Evolutionary conservation across 2,797 vertebrate species (phyloP).

Genomic region (Mallotus villosus): DNA sequence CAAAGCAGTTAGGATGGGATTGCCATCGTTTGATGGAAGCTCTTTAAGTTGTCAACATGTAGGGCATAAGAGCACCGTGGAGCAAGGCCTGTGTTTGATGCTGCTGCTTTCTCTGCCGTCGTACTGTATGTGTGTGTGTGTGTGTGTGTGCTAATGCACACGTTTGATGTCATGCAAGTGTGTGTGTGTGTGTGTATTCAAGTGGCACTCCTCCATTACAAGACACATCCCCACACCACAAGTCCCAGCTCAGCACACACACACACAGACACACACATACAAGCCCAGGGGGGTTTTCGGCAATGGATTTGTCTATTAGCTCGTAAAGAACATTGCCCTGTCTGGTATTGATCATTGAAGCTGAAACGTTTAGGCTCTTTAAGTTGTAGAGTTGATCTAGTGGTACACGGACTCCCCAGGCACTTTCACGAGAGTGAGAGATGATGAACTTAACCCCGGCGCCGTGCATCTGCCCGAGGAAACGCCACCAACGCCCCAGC

Average conservation of each 20-base stretch:
- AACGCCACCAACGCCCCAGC: constrained; percentile 68
- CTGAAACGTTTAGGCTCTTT: constrained; percentile 81
- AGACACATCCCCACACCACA: constrained; percentile 58
- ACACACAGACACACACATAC: constrained; percentile 28
- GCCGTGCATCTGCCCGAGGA: constrained; percentile 66
- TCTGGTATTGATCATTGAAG: constrained; percentile 79
- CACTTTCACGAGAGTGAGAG: constrained; percentile 77
- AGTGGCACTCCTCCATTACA: constrained; percentile 45
- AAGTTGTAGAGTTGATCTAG: constrained; percentile 79
- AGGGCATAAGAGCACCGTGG: background rate
- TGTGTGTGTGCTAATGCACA: constrained; percentile 32
- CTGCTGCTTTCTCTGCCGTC: background rate
- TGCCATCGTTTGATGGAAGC: constrained; percentile 51
- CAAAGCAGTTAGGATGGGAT: constrained; percentile 64
- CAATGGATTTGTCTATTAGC: constrained; percentile 83
- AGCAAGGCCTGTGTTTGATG: too few species aligned
- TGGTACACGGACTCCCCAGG: constrained; percentile 75
- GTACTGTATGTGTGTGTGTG: constrained; percentile 47
- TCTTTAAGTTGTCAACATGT: constrained; percentile 6
- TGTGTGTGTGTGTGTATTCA: background rate
- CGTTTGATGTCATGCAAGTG: constrained; percentile 49
- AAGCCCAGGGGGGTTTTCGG: constrained; percentile 68
- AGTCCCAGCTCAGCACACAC: constrained; percentile 49
- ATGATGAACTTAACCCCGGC: constrained; percentile 75
- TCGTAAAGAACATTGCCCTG: constrained; percentile 81